Conservation (phyloP, 2,113 vertebrate species). For the Rana temporaria region DNA sequence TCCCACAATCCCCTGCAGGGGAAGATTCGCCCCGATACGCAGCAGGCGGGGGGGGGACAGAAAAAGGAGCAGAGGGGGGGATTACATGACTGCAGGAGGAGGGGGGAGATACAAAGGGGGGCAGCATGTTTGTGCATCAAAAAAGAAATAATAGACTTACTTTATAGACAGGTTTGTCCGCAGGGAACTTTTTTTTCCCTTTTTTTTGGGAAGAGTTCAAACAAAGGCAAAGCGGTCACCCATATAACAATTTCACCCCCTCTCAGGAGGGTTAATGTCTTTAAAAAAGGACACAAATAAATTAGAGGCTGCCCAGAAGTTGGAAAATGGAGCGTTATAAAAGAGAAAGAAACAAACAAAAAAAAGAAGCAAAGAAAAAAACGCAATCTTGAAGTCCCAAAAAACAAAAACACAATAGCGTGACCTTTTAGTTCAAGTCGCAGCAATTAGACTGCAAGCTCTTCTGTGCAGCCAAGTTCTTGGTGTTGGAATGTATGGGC, state of each 20-base stretch:
- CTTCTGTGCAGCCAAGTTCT: neutral
- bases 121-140: conserved; percentile 49
- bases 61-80: neutral
- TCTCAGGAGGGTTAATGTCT: neutral
- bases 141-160: conserved; percentile 42
- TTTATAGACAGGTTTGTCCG: conserved; percentile 18
- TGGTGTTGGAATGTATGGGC: neutral
- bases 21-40: conserved; percentile 76
- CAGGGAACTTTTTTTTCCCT: conserved; percentile 2
- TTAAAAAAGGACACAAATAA: conserved; percentile 27
- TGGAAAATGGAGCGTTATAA: neutral
- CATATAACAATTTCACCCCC: conserved; percentile 21
- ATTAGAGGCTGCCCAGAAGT: neutral
- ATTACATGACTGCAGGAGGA: conserved; percentile 16
- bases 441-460: conserved; percentile 8
- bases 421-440: neutral
- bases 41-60: conserved; percentile 70
- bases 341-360: neutral
- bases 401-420: neutral
- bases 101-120: neutral
- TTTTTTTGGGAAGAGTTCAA: neutral
- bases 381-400: neutral
- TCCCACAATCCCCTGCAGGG: conserved; percentile 79
- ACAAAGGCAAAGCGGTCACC: conserved; percentile 36
- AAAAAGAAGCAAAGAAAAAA: neutral